phyloP scores from a whole-genome alignment of 1,140 invertebrate genomes.

The Temnothorax nylanderi region DNA sequence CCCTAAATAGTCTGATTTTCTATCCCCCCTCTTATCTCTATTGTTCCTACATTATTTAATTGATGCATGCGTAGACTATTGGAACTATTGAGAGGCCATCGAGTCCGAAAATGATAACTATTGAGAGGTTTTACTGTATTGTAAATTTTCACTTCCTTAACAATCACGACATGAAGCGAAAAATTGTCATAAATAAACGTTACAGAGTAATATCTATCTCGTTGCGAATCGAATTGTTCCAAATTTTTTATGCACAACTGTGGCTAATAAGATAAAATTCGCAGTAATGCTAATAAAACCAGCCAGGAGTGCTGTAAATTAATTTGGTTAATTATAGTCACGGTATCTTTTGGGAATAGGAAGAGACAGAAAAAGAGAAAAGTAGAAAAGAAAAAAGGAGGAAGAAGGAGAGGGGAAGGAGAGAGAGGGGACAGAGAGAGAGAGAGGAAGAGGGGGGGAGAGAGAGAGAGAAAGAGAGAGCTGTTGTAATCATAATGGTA shows the following conservation, averaged over 20 bases:
- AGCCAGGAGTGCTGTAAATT: not conserved
- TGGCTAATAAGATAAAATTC: not conserved
- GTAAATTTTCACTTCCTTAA: not conserved
- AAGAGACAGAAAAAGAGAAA: not conserved
- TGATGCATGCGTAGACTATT: too few species aligned
- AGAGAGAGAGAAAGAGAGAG: not conserved
- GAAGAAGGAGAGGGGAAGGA: not conserved
- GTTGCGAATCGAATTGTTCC: not conserved
- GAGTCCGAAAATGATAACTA: too few species aligned
- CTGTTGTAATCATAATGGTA: not conserved
- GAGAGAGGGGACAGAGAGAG: not conserved
- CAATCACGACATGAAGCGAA: not conserved
- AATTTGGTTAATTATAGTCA: conserved; percentile 33
- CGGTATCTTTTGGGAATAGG: conserved; percentile 1
- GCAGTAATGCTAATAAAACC: not conserved
- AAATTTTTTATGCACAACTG: conserved; percentile 9
- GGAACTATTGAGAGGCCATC: too few species aligned
- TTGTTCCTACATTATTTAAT: too few species aligned
- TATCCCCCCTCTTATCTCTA: too few species aligned
- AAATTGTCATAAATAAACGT: not conserved
- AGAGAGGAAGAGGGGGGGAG: not conserved
- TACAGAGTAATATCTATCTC: not conserved
- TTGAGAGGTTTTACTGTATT: too few species aligned
- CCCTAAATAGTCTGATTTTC: too few species aligned
- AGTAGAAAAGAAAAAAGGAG: not conserved